Conservation (phyloP, 1,140 invertebrate species). For the Drosophila ananassae region DNA sequence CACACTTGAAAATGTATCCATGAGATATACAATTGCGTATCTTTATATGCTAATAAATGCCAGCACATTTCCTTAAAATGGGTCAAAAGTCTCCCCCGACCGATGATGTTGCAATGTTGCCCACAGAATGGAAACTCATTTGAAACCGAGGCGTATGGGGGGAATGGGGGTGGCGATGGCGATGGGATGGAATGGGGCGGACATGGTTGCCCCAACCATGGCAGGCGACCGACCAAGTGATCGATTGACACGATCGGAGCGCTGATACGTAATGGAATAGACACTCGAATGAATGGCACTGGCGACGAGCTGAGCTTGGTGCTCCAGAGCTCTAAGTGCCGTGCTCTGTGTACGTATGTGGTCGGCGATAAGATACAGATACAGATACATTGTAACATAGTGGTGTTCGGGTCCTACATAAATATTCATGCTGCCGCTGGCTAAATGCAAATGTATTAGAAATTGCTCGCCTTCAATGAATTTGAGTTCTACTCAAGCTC, state of each 20-base stretch:
- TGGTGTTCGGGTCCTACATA: constrained; percentile 61
- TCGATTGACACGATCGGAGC: constrained; percentile 83
- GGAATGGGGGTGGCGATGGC: background rate
- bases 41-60: constrained; percentile 82
- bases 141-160: constrained; percentile 36
- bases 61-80: constrained; percentile 77
- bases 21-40: constrained; percentile 73
- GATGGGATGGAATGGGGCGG: background rate
- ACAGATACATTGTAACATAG: constrained; percentile 11
- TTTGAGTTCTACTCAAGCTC: constrained; percentile 60
- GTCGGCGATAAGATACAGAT: constrained; percentile 35
- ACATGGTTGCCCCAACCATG: constrained; percentile 25
- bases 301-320: constrained; percentile 41
- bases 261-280: constrained; percentile 77
- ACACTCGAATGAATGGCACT: constrained; percentile 67
- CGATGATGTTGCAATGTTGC: constrained; percentile 64
- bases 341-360: constrained; percentile 4
- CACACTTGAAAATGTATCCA: constrained; percentile 66
- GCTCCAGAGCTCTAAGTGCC: constrained; percentile 55
- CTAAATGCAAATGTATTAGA: constrained; percentile 77
- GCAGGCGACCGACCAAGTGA: constrained; percentile 57
- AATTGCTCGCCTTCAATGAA: constrained; percentile 68
- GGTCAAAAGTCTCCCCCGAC: constrained; percentile 82
- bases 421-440: constrained; percentile 69
- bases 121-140: constrained; percentile 39